Evolutionary conservation across 2,888 invertebrate genomes (phyloP).

Genomic region (Dilophus febrilis): DNA sequence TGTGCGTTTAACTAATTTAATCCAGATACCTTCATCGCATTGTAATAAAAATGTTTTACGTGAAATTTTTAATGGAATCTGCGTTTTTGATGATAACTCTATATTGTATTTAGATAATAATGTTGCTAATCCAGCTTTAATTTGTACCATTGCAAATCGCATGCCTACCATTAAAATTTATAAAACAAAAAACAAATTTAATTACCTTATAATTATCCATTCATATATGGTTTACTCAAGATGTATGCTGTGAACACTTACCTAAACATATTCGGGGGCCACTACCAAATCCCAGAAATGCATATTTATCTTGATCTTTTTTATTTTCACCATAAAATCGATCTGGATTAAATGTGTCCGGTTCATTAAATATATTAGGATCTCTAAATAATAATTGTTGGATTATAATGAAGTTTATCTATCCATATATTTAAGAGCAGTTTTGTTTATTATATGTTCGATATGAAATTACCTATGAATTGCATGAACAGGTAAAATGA

Average conservation of each 20-base stretch:
- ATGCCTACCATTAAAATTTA: slow-evolving; percentile 3
- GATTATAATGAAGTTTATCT: too few relatives aligned
- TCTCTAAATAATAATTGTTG: not conserved
- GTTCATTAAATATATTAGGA: not conserved
- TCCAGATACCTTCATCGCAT: not conserved
- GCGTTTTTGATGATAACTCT: not conserved
- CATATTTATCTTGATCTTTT: slow-evolving; percentile 14
- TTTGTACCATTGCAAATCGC: slow-evolving; percentile 21
- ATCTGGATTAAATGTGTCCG: not conserved
- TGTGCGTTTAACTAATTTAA: not conserved
- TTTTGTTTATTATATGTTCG: too few relatives aligned
- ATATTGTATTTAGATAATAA: slow-evolving; percentile 7
- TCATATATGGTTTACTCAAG: too few relatives aligned
- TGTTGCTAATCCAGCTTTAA: slow-evolving; percentile 19
- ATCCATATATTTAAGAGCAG: too few relatives aligned
- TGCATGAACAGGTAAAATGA: too few relatives aligned
- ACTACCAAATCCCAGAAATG: slow-evolving; percentile 26
- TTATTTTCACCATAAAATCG: not conserved
- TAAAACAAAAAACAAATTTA: too few relatives aligned
- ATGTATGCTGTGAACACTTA: too few relatives aligned
- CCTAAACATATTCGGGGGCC: slow-evolving; percentile 24
- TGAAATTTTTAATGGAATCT: not conserved
- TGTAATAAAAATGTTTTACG: not conserved
- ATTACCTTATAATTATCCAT: not conserved
- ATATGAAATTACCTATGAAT: too few relatives aligned